Base-by-base conservation (phyloP, 2,888 invertebrate species). In the Limnephilus auricula region DNA sequence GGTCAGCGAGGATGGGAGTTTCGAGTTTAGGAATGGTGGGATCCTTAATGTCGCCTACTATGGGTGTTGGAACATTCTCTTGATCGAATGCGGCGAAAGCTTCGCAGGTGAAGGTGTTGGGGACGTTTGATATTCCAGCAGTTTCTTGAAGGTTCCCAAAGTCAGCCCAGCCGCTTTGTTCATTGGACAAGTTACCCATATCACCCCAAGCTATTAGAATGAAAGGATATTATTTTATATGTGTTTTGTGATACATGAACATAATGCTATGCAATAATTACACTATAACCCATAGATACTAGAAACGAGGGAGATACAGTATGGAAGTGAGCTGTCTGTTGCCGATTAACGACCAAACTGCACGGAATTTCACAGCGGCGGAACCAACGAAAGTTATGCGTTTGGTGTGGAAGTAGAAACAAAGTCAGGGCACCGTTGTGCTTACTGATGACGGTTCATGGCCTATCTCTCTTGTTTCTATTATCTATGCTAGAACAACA, bases 141-240 rank as follows among this genome's bases (percentile, higher is more conserved):
- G 92, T 90, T 45, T 91, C 91, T 85, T 91, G 91, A n/a, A 92
- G 90, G 79, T 91, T 93, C 30, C 90, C 92, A 79, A 93, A 93
- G 85, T 93, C 92, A 12, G 93, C 93, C 93, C 93, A 93, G 18
- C 91, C 93, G 31, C 80, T 91, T 82, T 93, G 92, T 10, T 92
- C 90, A 83, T 92, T 83, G 30, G 45, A n/a, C 32, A 90, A 32
- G 78, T 79, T 88, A 37, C 83, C 40, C 18, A 90, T 83, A 2
- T 90, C 91, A 5, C 91, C 92, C 93, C 93, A 93, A n/a, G 92
- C 93, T 92, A 30, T 25, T 84, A 80, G 40, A 82, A 65, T 65
- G 34, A 88, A 88, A 31, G 45, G 25, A 25, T 45, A 40, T 45
- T 85, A 85, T 85, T 85, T 40, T 84, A 37, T 4, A 40, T 30